phyloP scores from a whole-genome alignment of 2,888 invertebrate genomes.

The Luffia ferchaultella region DNA sequence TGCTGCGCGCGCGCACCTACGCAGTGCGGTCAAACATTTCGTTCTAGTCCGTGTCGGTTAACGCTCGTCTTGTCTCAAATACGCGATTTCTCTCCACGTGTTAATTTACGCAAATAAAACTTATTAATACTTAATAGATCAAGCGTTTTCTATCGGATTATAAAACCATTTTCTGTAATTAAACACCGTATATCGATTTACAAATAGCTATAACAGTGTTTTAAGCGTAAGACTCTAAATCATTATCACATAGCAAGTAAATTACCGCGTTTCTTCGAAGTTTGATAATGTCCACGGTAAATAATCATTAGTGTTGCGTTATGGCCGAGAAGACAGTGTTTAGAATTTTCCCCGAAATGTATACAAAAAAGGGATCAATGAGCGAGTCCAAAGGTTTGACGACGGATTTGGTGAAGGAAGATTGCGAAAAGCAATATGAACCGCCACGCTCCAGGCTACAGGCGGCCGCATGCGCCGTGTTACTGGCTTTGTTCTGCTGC shows the following conservation, averaged over 20 bases:
- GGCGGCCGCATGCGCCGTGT: too few species aligned
- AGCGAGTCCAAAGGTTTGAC: conserved; percentile 48
- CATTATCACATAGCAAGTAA: too few species aligned
- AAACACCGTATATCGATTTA: too few species aligned
- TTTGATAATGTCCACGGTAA: too few species aligned
- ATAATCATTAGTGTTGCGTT: conserved; percentile 23
- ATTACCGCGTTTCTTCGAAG: too few species aligned
- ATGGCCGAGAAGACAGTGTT: conserved; percentile 42
- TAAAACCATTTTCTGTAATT: too few species aligned
- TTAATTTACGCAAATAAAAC: neutral
- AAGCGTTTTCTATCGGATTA: too few species aligned
- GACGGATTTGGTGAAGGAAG: conserved; percentile 52
- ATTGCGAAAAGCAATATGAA: conserved; percentile 50
- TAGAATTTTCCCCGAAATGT: conserved; percentile 48
- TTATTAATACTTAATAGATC: too few species aligned
- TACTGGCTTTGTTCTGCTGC: conserved; percentile 25
- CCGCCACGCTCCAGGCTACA: too few species aligned
- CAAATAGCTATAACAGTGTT: too few species aligned
- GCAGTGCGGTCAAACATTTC: neutral
- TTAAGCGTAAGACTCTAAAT: too few species aligned
- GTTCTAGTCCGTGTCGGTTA: neutral
- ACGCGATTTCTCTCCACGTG: neutral
- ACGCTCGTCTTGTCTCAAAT: neutral
- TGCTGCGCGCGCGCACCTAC: conserved; percentile 6
- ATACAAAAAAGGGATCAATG: conserved; percentile 38